Percentiles rank a stretch among this genome's conserved stretches.
phyloP scores from a whole-genome alignment of 2,797 vertebrate genomes.

The Amazona ochrocephala region DNA sequence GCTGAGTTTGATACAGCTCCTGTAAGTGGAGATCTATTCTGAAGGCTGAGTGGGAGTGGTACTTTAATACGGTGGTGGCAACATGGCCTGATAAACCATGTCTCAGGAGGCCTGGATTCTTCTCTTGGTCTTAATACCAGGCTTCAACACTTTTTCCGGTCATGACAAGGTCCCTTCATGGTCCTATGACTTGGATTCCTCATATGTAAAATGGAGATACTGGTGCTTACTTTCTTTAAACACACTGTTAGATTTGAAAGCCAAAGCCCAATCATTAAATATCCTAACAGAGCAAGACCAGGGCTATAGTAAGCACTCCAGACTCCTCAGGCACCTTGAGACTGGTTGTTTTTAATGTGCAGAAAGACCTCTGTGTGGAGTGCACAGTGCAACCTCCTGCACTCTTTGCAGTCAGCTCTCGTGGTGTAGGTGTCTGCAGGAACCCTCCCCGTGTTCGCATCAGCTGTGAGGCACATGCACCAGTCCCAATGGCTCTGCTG shows the following conservation, averaged over 20 bases:
- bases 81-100: background rate
- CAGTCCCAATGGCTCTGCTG: background rate
- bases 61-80: rapidly evolving
- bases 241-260: background rate
- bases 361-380: background rate
- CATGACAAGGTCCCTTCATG: background rate
- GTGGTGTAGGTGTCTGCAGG: background rate
- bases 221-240: background rate
- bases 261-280: background rate
- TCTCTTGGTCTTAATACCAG: background rate
- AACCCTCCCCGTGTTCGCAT: rapidly evolving
- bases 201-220: background rate
- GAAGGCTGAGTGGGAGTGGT: background rate
- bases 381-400: background rate
- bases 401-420: background rate
- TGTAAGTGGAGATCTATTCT: background rate
- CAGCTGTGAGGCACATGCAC: rapidly evolving
- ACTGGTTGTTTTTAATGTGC: background rate
- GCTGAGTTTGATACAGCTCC: background rate
- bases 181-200: background rate
- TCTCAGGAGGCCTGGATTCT: background rate
- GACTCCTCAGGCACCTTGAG: rapidly evolving
- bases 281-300: background rate
- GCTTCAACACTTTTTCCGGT: background rate
- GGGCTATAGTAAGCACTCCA: background rate